A percentile compares a stretch with the other conserved stretches of the same genome.
Conservation (phyloP, 2,113 vertebrate genomes). For the Ptyas mucosa region DNA sequence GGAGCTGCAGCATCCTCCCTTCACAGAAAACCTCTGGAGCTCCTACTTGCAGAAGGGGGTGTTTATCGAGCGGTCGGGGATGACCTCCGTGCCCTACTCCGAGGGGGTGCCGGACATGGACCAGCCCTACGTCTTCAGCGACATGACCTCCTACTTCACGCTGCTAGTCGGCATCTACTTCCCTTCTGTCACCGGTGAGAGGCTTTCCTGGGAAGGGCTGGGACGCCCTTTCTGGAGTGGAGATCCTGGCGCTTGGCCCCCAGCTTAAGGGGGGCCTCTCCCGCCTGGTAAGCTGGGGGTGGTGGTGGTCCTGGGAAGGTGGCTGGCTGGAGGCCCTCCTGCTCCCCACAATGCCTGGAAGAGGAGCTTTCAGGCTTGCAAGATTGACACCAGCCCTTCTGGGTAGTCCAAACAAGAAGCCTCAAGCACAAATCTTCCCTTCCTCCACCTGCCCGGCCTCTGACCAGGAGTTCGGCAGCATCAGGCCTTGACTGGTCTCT, state of each 20-base stretch:
- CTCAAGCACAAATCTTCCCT: neutral
- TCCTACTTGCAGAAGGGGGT: constrained; percentile 86
- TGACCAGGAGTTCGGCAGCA: neutral
- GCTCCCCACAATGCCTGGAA: neutral
- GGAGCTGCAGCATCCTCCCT: neutral
- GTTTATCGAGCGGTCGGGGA: constrained; percentile 74
- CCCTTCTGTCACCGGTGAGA: constrained; percentile 93
- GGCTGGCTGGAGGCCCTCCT: neutral
- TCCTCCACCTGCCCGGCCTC: too few relatives aligned
- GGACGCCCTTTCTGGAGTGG: neutral
- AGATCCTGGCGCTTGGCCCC: neutral
- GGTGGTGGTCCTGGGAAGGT: neutral
- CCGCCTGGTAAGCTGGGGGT: rapidly evolving
- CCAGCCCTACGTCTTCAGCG: constrained; percentile 90
- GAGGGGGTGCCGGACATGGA: constrained; percentile 73
- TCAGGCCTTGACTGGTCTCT: neutral
- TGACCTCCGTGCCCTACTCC: constrained; percentile 64
- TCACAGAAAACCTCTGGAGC: constrained; percentile 89
- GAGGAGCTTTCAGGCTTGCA: neutral
- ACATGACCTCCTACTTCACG: constrained; percentile 96
- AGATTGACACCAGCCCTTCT: neutral
- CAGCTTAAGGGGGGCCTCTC: neutral
- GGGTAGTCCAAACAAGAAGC: neutral
- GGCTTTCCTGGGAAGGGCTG: rapidly evolving
- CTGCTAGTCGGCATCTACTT: constrained; percentile 98